Evolutionary conservation across 2,797 vertebrate species (phyloP).

Genomic region (Antrozous pallidus): DNA sequence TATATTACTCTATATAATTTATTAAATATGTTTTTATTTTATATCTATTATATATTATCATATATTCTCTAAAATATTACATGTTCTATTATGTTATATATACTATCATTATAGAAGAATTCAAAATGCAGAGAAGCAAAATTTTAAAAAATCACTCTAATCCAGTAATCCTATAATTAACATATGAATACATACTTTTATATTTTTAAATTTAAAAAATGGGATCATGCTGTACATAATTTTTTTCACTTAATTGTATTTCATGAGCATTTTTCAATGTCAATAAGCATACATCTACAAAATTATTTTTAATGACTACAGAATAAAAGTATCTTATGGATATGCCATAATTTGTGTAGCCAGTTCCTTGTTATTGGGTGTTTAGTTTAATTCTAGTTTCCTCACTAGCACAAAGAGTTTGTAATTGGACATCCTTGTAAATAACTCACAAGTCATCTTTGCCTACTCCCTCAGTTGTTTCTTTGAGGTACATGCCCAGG

Average conservation of each 20-base stretch:
- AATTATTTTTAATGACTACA: background rate
- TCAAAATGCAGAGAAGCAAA: background rate
- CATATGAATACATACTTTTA: background rate
- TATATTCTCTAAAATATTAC: background rate
- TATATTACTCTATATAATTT: background rate
- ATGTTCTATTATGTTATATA: background rate
- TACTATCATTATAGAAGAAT: background rate
- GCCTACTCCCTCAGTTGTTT: background rate
- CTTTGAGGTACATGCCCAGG: too few relatives aligned
- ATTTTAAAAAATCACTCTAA: background rate
- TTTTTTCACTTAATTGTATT: background rate
- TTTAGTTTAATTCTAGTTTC: conserved; percentile 4
- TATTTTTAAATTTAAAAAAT: background rate
- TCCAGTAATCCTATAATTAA: background rate
- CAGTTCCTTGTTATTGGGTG: background rate
- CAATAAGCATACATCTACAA: background rate
- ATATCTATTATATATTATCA: background rate
- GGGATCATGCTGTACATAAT: background rate
- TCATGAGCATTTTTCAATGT: background rate
- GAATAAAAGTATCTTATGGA: background rate
- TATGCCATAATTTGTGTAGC: background rate
- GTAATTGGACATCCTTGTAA: background rate
- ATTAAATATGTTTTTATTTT: background rate
- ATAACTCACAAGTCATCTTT: background rate
- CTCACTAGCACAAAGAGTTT: background rate